Percentiles rank a stretch among this genome's conserved stretches.
phyloP scores from a whole-genome alignment of 2,888 invertebrate genomes.

The Nyleta sp. region DNA sequence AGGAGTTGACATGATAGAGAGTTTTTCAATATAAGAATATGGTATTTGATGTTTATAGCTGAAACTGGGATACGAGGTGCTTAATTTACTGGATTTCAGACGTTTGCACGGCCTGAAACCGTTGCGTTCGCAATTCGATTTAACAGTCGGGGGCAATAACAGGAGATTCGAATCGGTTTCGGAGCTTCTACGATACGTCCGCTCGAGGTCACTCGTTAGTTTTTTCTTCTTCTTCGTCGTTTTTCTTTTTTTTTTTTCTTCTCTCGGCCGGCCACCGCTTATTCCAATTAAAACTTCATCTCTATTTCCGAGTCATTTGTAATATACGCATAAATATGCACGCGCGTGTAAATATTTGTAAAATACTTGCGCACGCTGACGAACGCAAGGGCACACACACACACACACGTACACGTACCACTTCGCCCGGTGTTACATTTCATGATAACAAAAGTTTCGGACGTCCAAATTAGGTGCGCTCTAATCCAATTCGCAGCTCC shows the following conservation, averaged over 20 bases:
- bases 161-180: slow-evolving; percentile 60
- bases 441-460: slow-evolving; percentile 46
- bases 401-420: no score
- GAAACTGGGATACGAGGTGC: no score
- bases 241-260: no score
- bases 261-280: slow-evolving; percentile 14
- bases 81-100: no score
- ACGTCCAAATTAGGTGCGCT: slow-evolving; percentile 25
- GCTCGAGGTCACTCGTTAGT: no score
- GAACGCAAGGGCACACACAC: not conserved
- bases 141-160: slow-evolving; percentile 59
- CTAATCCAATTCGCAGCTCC: slow-evolving; percentile 32
- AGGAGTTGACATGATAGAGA: no score
- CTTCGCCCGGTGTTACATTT: slow-evolving; percentile 11
- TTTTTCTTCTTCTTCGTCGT: no score
- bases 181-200: slow-evolving; percentile 61
- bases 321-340: slow-evolving; percentile 31
- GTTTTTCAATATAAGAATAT: no score
- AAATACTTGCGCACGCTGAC: not conserved
- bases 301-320: slow-evolving; percentile 46
- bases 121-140: slow-evolving; percentile 61
- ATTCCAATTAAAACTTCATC: slow-evolving; percentile 62
- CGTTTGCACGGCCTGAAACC: no score
- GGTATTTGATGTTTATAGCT: no score
- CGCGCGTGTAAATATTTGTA: slow-evolving; percentile 43